Evolutionary conservation across 2,113 vertebrate genomes (phyloP), one percentile per base, ranked within the genome.

Genomic region (Nanger granti): DNA sequence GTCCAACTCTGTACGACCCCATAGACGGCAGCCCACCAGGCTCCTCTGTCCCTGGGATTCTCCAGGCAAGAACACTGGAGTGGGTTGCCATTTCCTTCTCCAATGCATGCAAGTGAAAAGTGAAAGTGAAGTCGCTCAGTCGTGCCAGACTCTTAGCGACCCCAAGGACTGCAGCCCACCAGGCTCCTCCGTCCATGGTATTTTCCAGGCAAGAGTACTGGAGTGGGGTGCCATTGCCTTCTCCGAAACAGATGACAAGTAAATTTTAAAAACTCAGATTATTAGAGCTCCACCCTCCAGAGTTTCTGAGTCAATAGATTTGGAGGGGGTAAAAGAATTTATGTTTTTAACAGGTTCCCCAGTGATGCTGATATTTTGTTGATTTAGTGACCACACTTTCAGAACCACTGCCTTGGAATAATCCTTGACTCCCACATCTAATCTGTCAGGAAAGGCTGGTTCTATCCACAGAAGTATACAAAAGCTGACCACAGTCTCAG

Each of bases 61-160:
- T 62, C 60, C 60, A 29, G 60, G 60, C 60, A 29, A 62, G 28
- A 62, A 14, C 28, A 62, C 60, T 64, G 62, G 62, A 64, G 13
- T 64, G 62, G 29, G 60, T 12, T 64, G 60, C 13, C 60, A 64
- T 64, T 64, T 31, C 60, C 60, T 64, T 64, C 29, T 64, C 2
- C 60, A 64, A 1, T 64, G 29, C 13, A 31, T 31, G 29, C 31
- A 64, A 64, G 60, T 64, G 60, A 64, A 64, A 7, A 62, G 28
- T 64, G 28, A 31, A 64, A 64, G 60, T 31, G 29, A 31, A 64
- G 13, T 62, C 0, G 0, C 13, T 14, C 12, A 64, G 60, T 31
- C 0, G 2, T 64, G 60, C n/a, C n/a, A n/a, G n/a, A n/a, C n/a
- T n/a, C 13, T 64, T 64, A 0, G 29, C 0, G 2, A 64, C 29